Conservation (phyloP, 2,113 vertebrate species). For the Oenanthe melanoleuca region DNA sequence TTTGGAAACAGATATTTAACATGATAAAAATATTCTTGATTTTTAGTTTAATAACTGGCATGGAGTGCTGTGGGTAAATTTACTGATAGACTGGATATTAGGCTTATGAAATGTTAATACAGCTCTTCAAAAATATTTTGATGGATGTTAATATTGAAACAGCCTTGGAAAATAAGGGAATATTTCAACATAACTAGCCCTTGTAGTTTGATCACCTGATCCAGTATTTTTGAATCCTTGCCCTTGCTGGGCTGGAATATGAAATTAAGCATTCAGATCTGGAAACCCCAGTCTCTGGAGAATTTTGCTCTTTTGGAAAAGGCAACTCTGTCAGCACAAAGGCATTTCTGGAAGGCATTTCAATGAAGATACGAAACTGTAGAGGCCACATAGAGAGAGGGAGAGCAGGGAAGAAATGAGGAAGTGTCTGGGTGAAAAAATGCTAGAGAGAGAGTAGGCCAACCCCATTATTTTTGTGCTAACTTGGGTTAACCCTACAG, state of each 20-base stretch:
- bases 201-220: neutral
- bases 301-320: conserved; percentile 67
- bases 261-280: conserved; percentile 75
- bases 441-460: neutral
- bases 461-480: conserved; percentile 8
- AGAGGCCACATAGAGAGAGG: neutral
- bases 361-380: conserved; percentile 45
- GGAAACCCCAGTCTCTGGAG: conserved; percentile 49
- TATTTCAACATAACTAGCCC: neutral
- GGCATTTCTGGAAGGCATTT: conserved; percentile 66
- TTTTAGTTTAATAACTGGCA: neutral
- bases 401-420: conserved; percentile 21
- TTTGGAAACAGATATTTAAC: neutral
- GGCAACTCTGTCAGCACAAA: conserved; percentile 64
- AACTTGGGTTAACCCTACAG: neutral
- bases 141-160: conserved; percentile 42
- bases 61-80: neutral
- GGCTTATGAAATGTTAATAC: conserved; percentile 1
- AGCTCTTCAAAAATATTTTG: conserved; percentile 25
- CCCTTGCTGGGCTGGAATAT: conserved; percentile 57
- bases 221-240: conserved; percentile 58
- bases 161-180: neutral
- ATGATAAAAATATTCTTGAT: neutral
- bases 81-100: neutral
- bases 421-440: neutral